These are phyloP conservation scores for Valencia hispanica DNA, from an alignment of 2,797 vertebrate genomes.

Conservation along the genomic window DNA sequence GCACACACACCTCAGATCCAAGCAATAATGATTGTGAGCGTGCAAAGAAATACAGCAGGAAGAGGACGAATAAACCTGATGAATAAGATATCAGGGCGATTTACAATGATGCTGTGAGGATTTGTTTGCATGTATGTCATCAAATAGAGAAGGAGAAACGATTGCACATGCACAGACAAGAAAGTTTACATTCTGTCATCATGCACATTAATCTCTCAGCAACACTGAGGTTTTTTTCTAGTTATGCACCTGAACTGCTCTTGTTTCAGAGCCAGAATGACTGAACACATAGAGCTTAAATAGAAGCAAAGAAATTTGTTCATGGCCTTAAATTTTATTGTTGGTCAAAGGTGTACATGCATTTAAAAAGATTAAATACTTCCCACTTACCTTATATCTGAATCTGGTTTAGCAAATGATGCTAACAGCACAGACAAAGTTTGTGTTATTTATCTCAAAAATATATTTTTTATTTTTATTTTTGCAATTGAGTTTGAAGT, in stretches of 20 bases:
- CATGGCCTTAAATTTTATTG: not conserved
- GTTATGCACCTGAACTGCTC: not conserved
- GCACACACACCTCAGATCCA: conserved; percentile 28
- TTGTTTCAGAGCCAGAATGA: not conserved
- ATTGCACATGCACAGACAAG: conserved; percentile 25
- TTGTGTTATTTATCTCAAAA: not conserved
- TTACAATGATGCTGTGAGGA: conserved; percentile 51
- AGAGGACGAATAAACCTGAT: conserved; percentile 60
- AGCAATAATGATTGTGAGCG: conserved; percentile 65
- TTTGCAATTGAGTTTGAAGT: not conserved
- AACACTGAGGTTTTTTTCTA: not conserved
- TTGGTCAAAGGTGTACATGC: not conserved
- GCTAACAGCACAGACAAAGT: not conserved
- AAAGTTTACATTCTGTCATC: conserved; percentile 22
- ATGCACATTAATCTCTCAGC: conserved; percentile 9
- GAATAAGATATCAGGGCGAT: conserved; percentile 58
- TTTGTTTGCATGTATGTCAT: conserved; percentile 37
- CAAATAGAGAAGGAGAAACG: conserved; percentile 32
- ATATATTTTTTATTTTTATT: not conserved
- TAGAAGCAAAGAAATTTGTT: not conserved
- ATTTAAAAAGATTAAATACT: not conserved
- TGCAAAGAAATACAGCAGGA: conserved; percentile 57
- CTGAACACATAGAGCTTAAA: not conserved
- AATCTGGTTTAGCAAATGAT: not conserved
- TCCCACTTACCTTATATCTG: not conserved